Conservation (phyloP, 2,888 invertebrate species). For the Mimumesa dahlbomi region DNA sequence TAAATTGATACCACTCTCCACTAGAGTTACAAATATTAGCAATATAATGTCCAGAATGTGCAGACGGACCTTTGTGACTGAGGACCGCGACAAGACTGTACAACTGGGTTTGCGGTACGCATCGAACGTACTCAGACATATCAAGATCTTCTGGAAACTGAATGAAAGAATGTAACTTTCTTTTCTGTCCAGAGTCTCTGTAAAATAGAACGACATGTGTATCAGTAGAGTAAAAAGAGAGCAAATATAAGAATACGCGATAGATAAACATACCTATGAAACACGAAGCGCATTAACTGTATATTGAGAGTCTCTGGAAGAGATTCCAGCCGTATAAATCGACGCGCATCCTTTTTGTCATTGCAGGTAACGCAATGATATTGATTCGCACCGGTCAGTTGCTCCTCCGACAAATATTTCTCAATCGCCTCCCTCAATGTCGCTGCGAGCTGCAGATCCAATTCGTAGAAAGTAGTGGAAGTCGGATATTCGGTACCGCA, state of each 20-base stretch:
- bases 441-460: slow-evolving; percentile 83
- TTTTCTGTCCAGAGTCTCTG: slow-evolving; percentile 83
- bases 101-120: slow-evolving; percentile 72
- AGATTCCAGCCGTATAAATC: slow-evolving; percentile 81
- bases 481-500: slow-evolving; percentile 82
- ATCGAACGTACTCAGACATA: slow-evolving; percentile 81
- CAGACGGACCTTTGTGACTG: slow-evolving; percentile 85
- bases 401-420: slow-evolving; percentile 83
- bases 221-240: neutral
- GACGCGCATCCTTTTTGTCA: slow-evolving; percentile 82
- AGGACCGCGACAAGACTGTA: slow-evolving; percentile 85
- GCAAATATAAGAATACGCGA: neutral
- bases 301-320: slow-evolving; percentile 84
- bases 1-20: slow-evolving; percentile 85
- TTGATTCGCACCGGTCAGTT: slow-evolving; percentile 83
- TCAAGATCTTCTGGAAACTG: slow-evolving; percentile 84
- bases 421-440: slow-evolving; percentile 81
- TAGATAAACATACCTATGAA: slow-evolving; percentile 81
- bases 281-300: slow-evolving; percentile 84
- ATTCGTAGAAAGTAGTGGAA: slow-evolving; percentile 83
- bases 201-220: slow-evolving; percentile 46
- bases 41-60: slow-evolving; percentile 86
- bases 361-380: slow-evolving; percentile 83
- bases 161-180: slow-evolving; percentile 83
- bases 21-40: slow-evolving; percentile 79